A percentile compares a stretch with the other conserved stretches of the same genome.
phyloP scores from a whole-genome alignment of 1,140 invertebrate genomes.

The Camponotus pennsylvanicus region DNA sequence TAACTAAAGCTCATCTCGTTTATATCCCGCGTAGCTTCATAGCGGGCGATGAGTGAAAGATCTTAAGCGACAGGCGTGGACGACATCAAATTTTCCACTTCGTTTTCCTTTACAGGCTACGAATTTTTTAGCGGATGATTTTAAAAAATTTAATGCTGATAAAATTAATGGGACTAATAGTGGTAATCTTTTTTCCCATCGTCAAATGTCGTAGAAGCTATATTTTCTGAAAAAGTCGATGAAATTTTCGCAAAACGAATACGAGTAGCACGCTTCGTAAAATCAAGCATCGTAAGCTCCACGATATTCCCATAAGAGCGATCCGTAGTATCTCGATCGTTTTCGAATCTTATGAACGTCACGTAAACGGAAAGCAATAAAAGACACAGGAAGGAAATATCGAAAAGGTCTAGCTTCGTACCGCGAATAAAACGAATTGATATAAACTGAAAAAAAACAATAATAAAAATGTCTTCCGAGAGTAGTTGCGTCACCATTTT shows the following conservation, averaged over 20 bases:
- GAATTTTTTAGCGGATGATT: background rate
- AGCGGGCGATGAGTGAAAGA: constrained; percentile 6
- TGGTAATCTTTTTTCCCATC: background rate
- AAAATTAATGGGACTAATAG: background rate
- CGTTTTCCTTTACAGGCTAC: background rate
- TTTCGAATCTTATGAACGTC: constrained; percentile 21
- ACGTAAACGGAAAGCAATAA: background rate
- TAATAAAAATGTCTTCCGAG: constrained; percentile 30
- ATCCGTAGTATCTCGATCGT: background rate
- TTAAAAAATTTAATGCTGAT: background rate
- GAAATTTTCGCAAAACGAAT: background rate
- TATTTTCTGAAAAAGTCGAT: background rate
- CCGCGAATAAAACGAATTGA: constrained; percentile 22
- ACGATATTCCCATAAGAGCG: background rate
- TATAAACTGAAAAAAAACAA: background rate
- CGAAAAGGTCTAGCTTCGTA: background rate
- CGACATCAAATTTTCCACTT: background rate
- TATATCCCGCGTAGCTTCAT: constrained; percentile 20
- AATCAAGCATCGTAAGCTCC: constrained; percentile 11
- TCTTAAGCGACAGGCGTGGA: background rate
- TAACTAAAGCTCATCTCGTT: constrained; percentile 63
- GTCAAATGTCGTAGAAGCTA: background rate
- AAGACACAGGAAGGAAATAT: background rate
- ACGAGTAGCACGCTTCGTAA: constrained; percentile 1
- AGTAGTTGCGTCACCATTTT: constrained; percentile 4